Conservation (phyloP, 2,797 vertebrate genomes). For the Cossypha polioptera region DNA sequence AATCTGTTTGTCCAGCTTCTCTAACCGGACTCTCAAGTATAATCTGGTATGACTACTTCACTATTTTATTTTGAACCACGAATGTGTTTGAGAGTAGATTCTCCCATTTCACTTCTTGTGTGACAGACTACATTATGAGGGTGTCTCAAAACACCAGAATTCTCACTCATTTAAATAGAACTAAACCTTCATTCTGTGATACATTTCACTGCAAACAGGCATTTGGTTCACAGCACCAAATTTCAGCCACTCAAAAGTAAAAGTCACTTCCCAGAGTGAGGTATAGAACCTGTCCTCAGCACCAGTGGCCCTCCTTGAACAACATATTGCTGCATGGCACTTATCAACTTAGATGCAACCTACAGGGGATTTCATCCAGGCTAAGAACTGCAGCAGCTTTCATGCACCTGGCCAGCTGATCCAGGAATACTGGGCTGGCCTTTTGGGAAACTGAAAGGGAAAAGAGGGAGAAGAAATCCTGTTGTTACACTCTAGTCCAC, state of each 20-base stretch:
- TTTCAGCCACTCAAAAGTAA: neutral
- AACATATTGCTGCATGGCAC: neutral
- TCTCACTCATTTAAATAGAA: neutral
- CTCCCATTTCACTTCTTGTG: neutral
- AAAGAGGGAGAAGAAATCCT: neutral
- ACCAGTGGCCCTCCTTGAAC: neutral
- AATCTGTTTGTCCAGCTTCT: neutral
- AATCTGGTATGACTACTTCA: neutral
- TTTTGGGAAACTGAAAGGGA: neutral
- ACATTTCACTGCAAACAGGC: neutral
- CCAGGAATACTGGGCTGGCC: neutral
- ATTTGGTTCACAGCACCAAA: neutral
- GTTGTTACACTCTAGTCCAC: neutral
- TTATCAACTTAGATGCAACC: fast-evolving
- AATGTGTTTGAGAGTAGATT: neutral
- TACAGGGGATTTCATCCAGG: neutral
- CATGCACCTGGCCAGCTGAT: neutral
- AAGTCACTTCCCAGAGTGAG: neutral
- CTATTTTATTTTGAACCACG: neutral
- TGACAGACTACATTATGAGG: fast-evolving
- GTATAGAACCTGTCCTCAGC: neutral
- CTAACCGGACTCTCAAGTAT: neutral
- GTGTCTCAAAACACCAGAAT: neutral
- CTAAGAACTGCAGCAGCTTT: neutral
- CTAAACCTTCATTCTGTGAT: neutral